These are phyloP conservation scores for Drosophila tani DNA, from an alignment of 1,140 invertebrate genomes.

Conservation along the genomic window DNA sequence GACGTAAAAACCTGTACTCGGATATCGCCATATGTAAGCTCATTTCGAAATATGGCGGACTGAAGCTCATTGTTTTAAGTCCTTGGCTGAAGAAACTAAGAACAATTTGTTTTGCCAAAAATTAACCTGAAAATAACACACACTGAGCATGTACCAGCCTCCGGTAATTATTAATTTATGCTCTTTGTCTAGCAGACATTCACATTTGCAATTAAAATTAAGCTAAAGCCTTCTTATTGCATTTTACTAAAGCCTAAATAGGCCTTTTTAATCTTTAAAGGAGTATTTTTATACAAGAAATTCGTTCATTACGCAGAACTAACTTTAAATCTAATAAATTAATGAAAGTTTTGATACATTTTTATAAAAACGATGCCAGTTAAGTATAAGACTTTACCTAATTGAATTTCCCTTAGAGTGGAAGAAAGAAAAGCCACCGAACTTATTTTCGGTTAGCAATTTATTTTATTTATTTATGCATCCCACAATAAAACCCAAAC, in stretches of 20 bases:
- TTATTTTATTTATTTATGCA: conserved; percentile 14
- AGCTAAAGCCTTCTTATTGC: neutral
- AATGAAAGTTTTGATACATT: neutral
- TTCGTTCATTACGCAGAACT: neutral
- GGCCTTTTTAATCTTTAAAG: neutral
- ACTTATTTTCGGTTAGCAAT: conserved; percentile 27
- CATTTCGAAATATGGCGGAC: conserved; percentile 19
- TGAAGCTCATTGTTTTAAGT: conserved; percentile 50
- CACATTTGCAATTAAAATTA: neutral
- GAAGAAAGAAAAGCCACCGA: conserved; percentile 13
- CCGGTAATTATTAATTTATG: neutral
- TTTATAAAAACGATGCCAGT: neutral
- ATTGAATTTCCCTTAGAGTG: conserved; percentile 34
- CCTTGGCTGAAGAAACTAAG: neutral
- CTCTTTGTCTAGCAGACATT: neutral
- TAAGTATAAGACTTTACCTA: conserved; percentile 39
- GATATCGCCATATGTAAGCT: conserved; percentile 21
- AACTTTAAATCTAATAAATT: neutral
- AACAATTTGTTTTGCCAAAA: neutral
- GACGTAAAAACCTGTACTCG: conserved; percentile 4
- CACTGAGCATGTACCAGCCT: neutral
- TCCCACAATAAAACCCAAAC: neutral
- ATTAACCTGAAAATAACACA: neutral
- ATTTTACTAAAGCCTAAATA: too few species aligned
- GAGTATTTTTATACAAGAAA: neutral